phyloP scores from a whole-genome alignment of 2,113 vertebrate genomes.

The Silurus glanis region DNA sequence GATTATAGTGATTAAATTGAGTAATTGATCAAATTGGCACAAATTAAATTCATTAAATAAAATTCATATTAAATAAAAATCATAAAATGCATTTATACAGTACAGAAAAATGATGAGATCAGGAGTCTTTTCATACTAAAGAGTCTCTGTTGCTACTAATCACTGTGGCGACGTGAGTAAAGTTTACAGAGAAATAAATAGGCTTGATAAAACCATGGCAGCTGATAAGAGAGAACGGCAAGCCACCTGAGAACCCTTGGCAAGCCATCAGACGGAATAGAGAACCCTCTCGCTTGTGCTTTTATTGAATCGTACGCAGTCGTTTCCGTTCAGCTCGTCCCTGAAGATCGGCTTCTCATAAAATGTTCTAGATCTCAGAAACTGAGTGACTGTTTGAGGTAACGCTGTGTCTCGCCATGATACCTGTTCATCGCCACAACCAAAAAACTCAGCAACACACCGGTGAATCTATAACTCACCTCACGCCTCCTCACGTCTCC shows the following conservation, averaged over 20 bases:
- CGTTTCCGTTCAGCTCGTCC: background rate
- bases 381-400: conserved; percentile 9
- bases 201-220: background rate
- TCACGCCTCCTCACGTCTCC: conserved; percentile 36
- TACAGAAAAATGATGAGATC: no score
- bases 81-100: no score
- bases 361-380: conserved; percentile 1
- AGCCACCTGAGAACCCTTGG: background rate
- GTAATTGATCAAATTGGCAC: no score
- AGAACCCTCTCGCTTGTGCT: background rate
- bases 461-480: conserved; percentile 15
- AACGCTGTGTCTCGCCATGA: conserved; percentile 22
- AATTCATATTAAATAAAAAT: no score
- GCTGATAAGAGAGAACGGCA: background rate
- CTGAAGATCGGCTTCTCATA: conserved; percentile 36
- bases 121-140: background rate
- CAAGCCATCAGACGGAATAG: background rate
- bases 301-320: conserved; percentile 26
- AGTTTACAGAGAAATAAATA: background rate
- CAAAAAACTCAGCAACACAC: conserved; percentile 33
- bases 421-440: conserved; percentile 39
- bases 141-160: background rate
- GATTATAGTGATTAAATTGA: no score
- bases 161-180: background rate
- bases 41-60: no score